Evolutionary conservation across 2,113 vertebrate genomes (phyloP), one percentile per base, ranked within the genome.

Genomic region (Rhinogobius similis): DNA sequence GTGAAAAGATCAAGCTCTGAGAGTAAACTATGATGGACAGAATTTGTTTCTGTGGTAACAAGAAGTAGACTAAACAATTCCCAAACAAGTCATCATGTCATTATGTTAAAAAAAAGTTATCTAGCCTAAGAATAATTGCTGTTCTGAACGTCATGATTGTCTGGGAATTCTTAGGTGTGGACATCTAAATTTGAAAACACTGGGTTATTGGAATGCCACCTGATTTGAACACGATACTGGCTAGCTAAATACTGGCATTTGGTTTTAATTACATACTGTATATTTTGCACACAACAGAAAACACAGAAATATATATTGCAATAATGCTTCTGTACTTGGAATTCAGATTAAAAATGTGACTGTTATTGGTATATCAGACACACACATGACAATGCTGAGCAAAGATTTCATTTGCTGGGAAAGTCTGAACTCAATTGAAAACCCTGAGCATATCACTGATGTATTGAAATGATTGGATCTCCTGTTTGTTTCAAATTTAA

Each of bases 11-110:
- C 73, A 44, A 58, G 8, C 68, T 66, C 50, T 55, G 8, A 41
- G 16, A 72, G 24, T 65, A 32, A 20, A 53, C 21, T 65, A 12
- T 67, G 58, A 73, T 39, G 65, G 53, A 36, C 68, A 53, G 1
- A 73, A 76, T 58, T 32, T n/a, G 68, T 84, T 73, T 77, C 76
- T 38, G 68, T 74, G 70, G 72, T 68, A 69, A 78, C 63, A 3
- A 27, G 8, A 38, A 32, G 44, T 41, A 16, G 64, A 65, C 10
- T 18, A 44, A 64, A 50, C 44, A 26, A 44, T 44, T 29, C 5
- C 67, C 52, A 29, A 50, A 70, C 52, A 72, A 39, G 3, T 1
- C 39, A 44, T 29, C 59, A 38, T 32, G 23, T 38, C 23, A 61
- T 67, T 50, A 36, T 36, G 27, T 61, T n/a, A 61, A 61, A 36